These are phyloP conservation scores for Bellardia bayeri DNA, from an alignment of 2,888 invertebrate genomes.

Conservation along the genomic window DNA sequence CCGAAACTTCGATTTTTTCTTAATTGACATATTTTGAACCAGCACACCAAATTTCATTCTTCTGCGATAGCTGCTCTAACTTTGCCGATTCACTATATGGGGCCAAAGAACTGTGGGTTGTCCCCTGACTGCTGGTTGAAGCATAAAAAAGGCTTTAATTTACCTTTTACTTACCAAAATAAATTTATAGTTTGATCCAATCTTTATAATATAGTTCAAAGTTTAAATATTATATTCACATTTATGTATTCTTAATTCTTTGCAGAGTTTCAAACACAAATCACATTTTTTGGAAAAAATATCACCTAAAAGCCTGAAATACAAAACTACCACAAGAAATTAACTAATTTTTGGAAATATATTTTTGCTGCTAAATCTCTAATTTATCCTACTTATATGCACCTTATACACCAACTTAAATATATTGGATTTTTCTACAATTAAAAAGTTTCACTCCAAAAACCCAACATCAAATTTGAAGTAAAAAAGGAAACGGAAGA, in stretches of 20 bases:
- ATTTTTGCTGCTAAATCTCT: constrained; percentile 75
- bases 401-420: constrained; percentile 53
- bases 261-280: constrained; percentile 83
- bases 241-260: constrained; percentile 1
- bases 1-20: too few species aligned
- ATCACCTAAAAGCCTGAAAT: constrained; percentile 73
- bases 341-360: constrained; percentile 80
- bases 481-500: constrained; percentile 54
- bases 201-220: too few species aligned
- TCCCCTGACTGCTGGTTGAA: too few species aligned
- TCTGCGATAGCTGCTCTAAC: too few species aligned
- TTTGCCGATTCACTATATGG: too few species aligned
- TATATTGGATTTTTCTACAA: constrained; percentile 46
- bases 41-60: too few species aligned
- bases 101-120: too few species aligned
- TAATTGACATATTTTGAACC: too few species aligned
- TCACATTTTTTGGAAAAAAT: constrained; percentile 79
- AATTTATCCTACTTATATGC: constrained; percentile 57
- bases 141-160: too few species aligned
- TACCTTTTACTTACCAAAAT: too few species aligned
- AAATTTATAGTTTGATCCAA: too few species aligned
- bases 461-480: constrained; percentile 55
- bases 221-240: not conserved
- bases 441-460: constrained; percentile 15
- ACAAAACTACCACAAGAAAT: constrained; percentile 74